These are phyloP conservation scores for Lates japonicus DNA, from an alignment of 2,797 vertebrate species.

Conservation along the genomic window DNA sequence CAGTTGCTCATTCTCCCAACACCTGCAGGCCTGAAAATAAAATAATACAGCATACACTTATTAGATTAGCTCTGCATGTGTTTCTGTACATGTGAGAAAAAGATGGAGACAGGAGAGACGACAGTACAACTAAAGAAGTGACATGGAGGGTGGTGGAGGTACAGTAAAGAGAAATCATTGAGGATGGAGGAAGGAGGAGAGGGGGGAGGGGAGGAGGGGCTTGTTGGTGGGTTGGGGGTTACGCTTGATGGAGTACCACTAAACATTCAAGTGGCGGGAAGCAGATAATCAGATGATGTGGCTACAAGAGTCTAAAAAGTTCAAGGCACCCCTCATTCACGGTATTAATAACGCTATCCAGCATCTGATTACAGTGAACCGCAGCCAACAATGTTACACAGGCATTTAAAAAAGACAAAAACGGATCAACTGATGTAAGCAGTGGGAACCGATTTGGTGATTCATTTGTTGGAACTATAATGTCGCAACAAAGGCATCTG, in stretches of 20 bases:
- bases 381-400: slow-evolving; percentile 11
- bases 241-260: slow-evolving; percentile 73
- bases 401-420: background rate
- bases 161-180: slow-evolving; percentile 41
- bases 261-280: slow-evolving; percentile 61
- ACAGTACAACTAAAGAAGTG: slow-evolving; percentile 31
- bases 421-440: slow-evolving; percentile 37
- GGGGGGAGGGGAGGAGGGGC: slow-evolving; percentile 14
- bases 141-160: slow-evolving; percentile 54
- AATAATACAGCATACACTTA: background rate
- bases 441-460: slow-evolving; percentile 38
- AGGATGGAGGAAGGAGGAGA: slow-evolving; percentile 31
- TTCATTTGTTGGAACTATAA: slow-evolving; percentile 44
- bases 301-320: slow-evolving; percentile 61
- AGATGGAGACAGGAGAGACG: slow-evolving; percentile 20
- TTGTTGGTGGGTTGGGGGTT: slow-evolving; percentile 52
- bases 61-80: background rate
- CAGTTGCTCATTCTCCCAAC: background rate
- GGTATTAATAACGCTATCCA: slow-evolving; percentile 31
- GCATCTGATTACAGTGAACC: slow-evolving; percentile 56
- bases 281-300: slow-evolving; percentile 74
- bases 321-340: slow-evolving; percentile 53
- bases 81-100: slow-evolving; percentile 12
- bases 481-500: slow-evolving; percentile 43
- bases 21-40: background rate